Base-by-base conservation (phyloP, 2,888 invertebrate genomes). In the Troilus luridus region DNA sequence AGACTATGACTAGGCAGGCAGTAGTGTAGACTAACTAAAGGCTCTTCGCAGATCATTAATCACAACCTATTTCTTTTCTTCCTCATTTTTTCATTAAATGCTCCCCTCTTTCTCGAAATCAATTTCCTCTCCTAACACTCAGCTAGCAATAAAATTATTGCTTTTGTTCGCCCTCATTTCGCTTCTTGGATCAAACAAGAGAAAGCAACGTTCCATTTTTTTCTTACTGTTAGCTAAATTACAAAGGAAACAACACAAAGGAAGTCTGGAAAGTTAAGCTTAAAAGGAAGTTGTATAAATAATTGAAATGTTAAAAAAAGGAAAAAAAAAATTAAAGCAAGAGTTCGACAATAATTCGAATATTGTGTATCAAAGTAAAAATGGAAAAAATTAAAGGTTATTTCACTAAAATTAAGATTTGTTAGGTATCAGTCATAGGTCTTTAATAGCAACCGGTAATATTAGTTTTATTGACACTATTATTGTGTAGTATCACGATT, bases 61-160 rank as follows among this genome's bases (percentile, higher is more conserved):
- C 27, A 77, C 14, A 77, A 17, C 27, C 24, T 8, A 19, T 41
- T 77, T 41, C 27, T 77, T 77, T 27, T 77, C 72, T 77, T 41
- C 72, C 72, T 17, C 72, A 27, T 19, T 41, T 41, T 77, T 77
- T 77, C 72, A 77, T 77, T 27, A 41, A 77, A 41, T 77, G 17
- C 41, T 24, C 6, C 7, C 27, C 19, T 72, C 5, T 1, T 27
- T 14, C n/a, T 9, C 5, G 10, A 14, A 77, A 41, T 77, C 72
- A 77, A 77, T 77, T 77, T 77, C 6, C 41, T 27, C 41, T 19
- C 72, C 27, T 17, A 77, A 27, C 72, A 77, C 72, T 77, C 41
- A 41, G 72, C 17, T 7, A 77, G 41, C 72, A 77, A 41, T 77
- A 77, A 77, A 41, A 77, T 77, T 27, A 77, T 77, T 77, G 72